Base-by-base conservation (phyloP, 2,113 vertebrate genomes). In the Solea solea region DNA sequence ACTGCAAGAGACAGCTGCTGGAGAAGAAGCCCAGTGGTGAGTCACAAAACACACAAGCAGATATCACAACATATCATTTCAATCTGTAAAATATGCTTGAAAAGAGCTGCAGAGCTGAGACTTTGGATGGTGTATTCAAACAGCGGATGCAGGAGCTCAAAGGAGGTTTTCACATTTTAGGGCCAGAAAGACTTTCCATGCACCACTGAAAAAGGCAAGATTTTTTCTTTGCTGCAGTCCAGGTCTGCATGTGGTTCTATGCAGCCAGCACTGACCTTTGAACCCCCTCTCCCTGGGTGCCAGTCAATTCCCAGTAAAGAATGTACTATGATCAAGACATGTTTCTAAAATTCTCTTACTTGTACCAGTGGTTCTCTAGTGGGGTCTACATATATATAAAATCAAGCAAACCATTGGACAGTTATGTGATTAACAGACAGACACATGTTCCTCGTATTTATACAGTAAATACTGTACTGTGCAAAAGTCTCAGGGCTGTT, bases 1-100 rank as follows among this genome's bases (percentile, higher is more conserved):
- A 99, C 72, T 99, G 97, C 81, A 98, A 98, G 90, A 95, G 96
- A 45, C 97, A 98, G 85, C 95, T 98, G 64, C 93, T 98, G 95
- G 97, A 98, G 90, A 98, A 98, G 85, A 99, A 99, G 51, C 95
- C 96, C 86, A 95, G 93, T 55, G 96, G 96, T 97, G 81, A 96
- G 96, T 82, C n/a, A 6, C 4, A 14, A 51, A 51, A 44, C 21
- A n/a, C 25, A 53, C 16, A 46, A 8, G 7, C 9, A 5, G 0
- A 9, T 21, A 21, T 21, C 21, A 21, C 21, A 21, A 58, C 27
- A 12, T 51, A 12, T 46, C 11, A 4, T 28, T 8, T n/a, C 9
- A 9, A 49, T 34, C 11, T n/a, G 27, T 21, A 12, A 55, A 63
- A 39, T 4, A 44, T 44, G 42, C 42, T n/a, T 11, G 3, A 14